Evolutionary conservation across 2,888 invertebrate species (phyloP), one percentile per base, ranked within the genome.

Genomic region (Microplitis deprimator): DNA sequence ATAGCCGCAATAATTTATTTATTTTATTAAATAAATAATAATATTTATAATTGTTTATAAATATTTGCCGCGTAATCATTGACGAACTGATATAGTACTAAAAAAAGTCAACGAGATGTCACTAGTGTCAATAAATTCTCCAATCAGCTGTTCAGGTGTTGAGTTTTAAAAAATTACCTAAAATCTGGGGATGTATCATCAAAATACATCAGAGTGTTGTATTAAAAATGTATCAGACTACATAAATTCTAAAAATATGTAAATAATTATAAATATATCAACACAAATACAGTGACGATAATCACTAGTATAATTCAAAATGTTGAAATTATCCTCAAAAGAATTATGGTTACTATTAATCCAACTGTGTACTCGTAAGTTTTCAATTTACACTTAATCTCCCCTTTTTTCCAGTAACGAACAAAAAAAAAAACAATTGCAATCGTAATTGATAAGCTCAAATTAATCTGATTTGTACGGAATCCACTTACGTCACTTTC

Each of bases 301-400:
- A 50, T 13, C 50, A 13, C 13, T 50, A 13, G 8, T 5, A 50
- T 50, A 50, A 13, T 10, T 50, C 50, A 50, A 13, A 50, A 50
- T 50, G 50, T 50, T 50, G 50, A 50, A 50, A 50, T 29, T 65
- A 38, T 38, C 65, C 65, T 29, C 38, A 6, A 65, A 65, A 20
- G 38, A 65, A 65, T 29, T 65, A 65, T 65, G 65, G 65, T 29
- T 65, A 29, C 38, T 65, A 20, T 20, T 29, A 13, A 65, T 65
- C 65, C 65, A 65, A 65, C 65, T 65, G 38, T 29, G 65, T 38
- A 65, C 65, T 65, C 38, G 65, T 65, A 65, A 65, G 65, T 29
- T 29, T 29, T 20, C 65, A 20, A 13, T 65, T 50, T 50, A 50
- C 8, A 4, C 50, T 29, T 4, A 50, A 50, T 50, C 50, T 50